Percentiles rank a stretch among this genome's conserved stretches.
Conservation (phyloP, 2,113 vertebrate species). For the Scytalopus superciliaris region DNA sequence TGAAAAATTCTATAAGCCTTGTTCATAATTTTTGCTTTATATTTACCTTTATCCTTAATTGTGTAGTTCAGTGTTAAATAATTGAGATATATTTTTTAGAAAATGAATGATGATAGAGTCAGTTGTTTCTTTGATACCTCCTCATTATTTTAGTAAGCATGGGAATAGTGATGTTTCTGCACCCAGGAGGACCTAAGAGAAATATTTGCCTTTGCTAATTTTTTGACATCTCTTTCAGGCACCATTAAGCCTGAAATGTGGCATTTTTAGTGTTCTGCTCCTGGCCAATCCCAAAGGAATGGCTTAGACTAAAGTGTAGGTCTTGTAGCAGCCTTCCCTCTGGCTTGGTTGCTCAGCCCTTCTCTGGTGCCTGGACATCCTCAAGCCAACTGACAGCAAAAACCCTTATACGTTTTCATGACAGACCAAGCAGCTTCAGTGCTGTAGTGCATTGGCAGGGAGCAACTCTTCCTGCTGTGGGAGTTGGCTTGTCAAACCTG, state of each 20-base stretch:
- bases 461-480: background rate
- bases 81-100: background rate
- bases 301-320: background rate
- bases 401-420: background rate
- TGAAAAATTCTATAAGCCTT: background rate
- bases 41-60: background rate
- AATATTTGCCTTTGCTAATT: background rate
- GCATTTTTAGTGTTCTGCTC: background rate
- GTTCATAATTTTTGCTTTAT: background rate
- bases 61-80: background rate
- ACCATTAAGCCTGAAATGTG: background rate
- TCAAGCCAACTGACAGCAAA: background rate
- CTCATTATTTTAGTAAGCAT: background rate
- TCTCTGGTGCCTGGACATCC: background rate
- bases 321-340: background rate
- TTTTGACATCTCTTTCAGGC: background rate
- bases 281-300: background rate
- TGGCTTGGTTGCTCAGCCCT: background rate
- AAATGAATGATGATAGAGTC: background rate
- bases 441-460: background rate
- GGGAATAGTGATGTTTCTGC: background rate
- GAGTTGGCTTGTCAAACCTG: background rate
- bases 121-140: background rate
- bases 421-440: background rate
- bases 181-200: background rate